phyloP scores from a whole-genome alignment of 2,888 invertebrate species.

The Xestia xanthographa region DNA sequence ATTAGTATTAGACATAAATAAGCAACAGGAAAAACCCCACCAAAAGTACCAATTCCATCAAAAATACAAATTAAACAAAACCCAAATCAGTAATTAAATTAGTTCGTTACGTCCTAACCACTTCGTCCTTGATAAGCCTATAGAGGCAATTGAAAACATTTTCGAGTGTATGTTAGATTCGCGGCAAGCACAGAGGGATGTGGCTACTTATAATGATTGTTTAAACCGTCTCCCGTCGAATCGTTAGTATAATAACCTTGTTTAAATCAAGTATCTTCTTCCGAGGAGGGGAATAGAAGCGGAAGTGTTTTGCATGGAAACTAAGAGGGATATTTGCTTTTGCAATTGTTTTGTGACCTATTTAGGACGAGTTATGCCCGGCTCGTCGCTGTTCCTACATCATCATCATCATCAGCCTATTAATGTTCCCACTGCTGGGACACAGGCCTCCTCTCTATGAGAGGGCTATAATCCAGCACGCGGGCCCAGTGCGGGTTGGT shows the following conservation, averaged over 20 bases:
- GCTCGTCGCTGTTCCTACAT: no score
- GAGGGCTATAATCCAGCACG: no score
- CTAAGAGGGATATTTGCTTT: conserved; percentile 59
- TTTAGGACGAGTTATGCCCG: not conserved
- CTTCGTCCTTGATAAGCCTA: conserved; percentile 47
- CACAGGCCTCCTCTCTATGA: no score
- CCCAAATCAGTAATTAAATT: conserved; percentile 47
- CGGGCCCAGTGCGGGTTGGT: no score
- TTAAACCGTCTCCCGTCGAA: conserved; percentile 73
- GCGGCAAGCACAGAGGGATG: conserved; percentile 70
- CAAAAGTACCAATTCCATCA: not conserved
- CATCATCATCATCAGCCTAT: no score
- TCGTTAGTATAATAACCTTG: conserved; percentile 76
- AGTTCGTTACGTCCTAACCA: conserved; percentile 33
- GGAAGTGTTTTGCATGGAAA: conserved; percentile 66
- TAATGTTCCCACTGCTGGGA: no score
- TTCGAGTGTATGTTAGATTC: conserved; percentile 57
- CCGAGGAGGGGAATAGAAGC: conserved; percentile 73
- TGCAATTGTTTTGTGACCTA: conserved; percentile 48
- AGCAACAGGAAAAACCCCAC: not conserved
- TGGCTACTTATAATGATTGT: conserved; percentile 78
- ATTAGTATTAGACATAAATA: not conserved
- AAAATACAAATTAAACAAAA: conserved; percentile 7
- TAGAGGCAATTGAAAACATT: conserved; percentile 60
- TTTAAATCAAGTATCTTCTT: conserved; percentile 77